Base-by-base conservation (phyloP, 2,113 vertebrate species). In the Pedetes capensis region DNA sequence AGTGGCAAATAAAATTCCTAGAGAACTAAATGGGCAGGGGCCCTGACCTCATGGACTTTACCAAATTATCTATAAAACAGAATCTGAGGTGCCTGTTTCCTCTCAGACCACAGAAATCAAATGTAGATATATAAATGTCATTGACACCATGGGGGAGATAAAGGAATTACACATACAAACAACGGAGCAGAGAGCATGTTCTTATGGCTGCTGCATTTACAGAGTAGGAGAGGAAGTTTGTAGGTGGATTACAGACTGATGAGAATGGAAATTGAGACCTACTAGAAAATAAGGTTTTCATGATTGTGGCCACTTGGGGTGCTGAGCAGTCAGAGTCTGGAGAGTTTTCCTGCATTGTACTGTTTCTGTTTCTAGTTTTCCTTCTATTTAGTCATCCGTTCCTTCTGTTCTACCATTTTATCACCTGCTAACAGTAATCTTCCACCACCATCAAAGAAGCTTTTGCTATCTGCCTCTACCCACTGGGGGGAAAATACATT, bases 211-310 rank as follows among this genome's bases (percentile, higher is more conserved):
- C 22, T 49, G 29, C n/a, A 34, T 74, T 94, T 59, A 80, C 59
- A 83, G 59, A 85, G 17, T 20, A 87, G 59, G 20, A 87, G 69
- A 2, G 5, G n/a, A 44, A 61, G 29, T 87, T 42, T 66, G 0
- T 63, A 64, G 64, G 34, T 78, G 4, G 53, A 89, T 81, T 74
- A 53, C 39, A 78, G 22, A 83, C n/a, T 89, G 51, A 69, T 89
- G 76, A 84, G 42, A 78, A n/a, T 87, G 34, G 51, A 93, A 87
- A 18, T 79, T 75, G 69, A 89, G 76, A 75, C 2, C 16, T 13
- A 72, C 39, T 17, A 51, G 95, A 91, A 91, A 87, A 74, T 55
- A 59, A 76, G 27, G 9, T 89, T 85, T 89, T 74, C n/a, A 34
- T 75, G 51, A 89, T 14, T 34, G 20, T 69, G 66, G 72, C 55